Evolutionary conservation across 2,888 invertebrate genomes (phyloP), one percentile per base, ranked within the genome.

Genomic region (Dolichomitus sp.): DNA sequence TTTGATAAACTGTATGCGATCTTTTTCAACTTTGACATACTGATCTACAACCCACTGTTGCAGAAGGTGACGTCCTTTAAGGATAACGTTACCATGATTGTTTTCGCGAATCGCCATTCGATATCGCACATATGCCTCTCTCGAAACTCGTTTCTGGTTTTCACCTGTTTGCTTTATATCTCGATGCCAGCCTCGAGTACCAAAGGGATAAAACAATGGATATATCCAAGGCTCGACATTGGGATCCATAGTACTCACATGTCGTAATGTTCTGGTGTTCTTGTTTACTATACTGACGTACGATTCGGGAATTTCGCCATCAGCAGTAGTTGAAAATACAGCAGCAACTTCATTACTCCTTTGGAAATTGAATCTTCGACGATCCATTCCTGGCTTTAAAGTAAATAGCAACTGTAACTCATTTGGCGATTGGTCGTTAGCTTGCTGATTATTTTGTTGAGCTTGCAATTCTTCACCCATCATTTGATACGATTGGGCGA

Each of bases 181-280:
- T 7, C 23, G 42, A 69, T 73, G 66, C 73, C 77, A 81, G 23
- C 85, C 85, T 66, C 65, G 75, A 42, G 84, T 83, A 27, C 85
- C 86, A 74, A 76, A 57, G 9, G 86, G 85, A 69, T 86, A 84
- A 80, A 84, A 85, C 54, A 87, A 63, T 45, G 86, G 85, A 79
- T 87, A 86, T 23, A 85, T 81, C 84, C 81, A 87, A 27, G 84
- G 87, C 48, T 87, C 85, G 6, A 85, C 74, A 77, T 86, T 84
- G 12, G 86, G 84, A 83, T 87, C 83, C 86, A 87, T 84, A 27
- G 73, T 74, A 65, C 79, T 86, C 14, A 86, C 66, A 6, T 23
- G 19, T 42, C 80, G 69, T 66, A 87, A 72, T 30, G 50, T 19
- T 77, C 74, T 82, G 3, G 83, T 81, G 48, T 72, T 74, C 65